Evolutionary conservation across 2,113 vertebrate genomes (phyloP).

Genomic region (Genyomyrus donnyi): DNA sequence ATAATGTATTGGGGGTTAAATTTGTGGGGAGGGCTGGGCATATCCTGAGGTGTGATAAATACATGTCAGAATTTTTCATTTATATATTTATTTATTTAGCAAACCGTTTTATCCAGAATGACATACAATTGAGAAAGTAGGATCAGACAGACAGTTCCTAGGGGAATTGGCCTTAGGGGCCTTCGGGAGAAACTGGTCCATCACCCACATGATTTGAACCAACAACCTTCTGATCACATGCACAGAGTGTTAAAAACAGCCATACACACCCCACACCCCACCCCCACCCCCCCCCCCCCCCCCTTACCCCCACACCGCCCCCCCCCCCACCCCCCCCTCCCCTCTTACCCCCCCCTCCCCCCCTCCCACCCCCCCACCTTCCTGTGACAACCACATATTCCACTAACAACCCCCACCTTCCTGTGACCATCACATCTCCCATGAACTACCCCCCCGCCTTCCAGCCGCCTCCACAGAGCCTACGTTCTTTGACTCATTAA

Average conservation of each 20-base stretch:
- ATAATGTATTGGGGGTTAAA: not conserved
- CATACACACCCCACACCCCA: no score
- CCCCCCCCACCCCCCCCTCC: no score
- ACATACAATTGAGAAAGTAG: not conserved
- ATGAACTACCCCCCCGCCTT: not conserved
- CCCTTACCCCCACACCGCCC: no score
- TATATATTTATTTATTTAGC: not conserved
- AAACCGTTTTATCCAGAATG: not conserved
- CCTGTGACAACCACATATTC: no score
- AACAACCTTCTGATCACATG: not conserved
- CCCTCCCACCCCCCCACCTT: not conserved
- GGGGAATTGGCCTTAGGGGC: not conserved
- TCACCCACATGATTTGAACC: not conserved
- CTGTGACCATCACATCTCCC: not conserved
- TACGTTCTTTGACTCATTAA: not conserved
- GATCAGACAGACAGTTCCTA: not conserved
- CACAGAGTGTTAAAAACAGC: no score
- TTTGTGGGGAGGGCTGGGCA: not conserved
- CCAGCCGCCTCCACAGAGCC: not conserved
- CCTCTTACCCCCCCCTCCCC: no score
- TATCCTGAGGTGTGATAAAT: not conserved
- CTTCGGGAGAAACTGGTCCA: not conserved
- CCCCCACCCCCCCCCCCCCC: no score
- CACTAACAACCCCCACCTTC: not conserved
- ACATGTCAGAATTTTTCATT: not conserved